phyloP scores from a whole-genome alignment of 2,113 vertebrate species.

The Dunckerocampus dactyliophorus region DNA sequence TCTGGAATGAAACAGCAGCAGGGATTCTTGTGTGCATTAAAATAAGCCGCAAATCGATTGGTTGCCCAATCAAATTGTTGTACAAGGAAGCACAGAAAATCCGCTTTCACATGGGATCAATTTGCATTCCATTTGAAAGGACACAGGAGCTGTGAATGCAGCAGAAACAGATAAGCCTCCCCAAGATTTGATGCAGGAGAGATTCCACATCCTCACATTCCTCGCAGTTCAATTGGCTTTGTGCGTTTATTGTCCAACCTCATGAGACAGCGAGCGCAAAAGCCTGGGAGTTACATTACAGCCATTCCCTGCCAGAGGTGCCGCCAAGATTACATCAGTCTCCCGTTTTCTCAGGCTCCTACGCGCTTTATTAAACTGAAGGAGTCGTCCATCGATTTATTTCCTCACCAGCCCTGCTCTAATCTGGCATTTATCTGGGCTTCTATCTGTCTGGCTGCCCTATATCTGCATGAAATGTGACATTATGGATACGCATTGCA shows the following conservation, averaged over 20 bases:
- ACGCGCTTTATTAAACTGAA: conserved; percentile 50
- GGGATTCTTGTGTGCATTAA: conserved; percentile 8
- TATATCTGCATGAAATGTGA: conserved; percentile 11
- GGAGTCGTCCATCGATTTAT: conserved; percentile 51
- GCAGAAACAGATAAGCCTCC: conserved; percentile 17
- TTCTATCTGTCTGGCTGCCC: conserved; percentile 10
- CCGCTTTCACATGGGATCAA: conserved; percentile 3
- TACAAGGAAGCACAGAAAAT: background rate
- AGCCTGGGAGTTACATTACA: conserved; percentile 7
- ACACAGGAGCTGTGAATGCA: conserved; percentile 4
- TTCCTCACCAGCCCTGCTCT: conserved; percentile 28
- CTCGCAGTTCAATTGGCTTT: conserved; percentile 8
- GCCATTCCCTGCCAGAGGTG: conserved; percentile 9
- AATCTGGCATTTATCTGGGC: conserved; percentile 33
- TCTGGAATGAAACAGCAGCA: background rate
- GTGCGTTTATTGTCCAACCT: conserved; percentile 28
- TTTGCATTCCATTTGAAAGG: background rate
- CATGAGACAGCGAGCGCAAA: conserved; percentile 1
- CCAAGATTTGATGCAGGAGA: conserved; percentile 27
- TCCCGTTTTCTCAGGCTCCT: conserved; percentile 28
- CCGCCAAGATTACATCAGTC: conserved; percentile 23
- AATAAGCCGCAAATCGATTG: conserved; percentile 13
- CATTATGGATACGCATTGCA: background rate
- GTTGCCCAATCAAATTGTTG: background rate
- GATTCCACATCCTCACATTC: conserved; percentile 16